Conservation (phyloP, 2,797 vertebrate species). For the Sylvia borin region DNA sequence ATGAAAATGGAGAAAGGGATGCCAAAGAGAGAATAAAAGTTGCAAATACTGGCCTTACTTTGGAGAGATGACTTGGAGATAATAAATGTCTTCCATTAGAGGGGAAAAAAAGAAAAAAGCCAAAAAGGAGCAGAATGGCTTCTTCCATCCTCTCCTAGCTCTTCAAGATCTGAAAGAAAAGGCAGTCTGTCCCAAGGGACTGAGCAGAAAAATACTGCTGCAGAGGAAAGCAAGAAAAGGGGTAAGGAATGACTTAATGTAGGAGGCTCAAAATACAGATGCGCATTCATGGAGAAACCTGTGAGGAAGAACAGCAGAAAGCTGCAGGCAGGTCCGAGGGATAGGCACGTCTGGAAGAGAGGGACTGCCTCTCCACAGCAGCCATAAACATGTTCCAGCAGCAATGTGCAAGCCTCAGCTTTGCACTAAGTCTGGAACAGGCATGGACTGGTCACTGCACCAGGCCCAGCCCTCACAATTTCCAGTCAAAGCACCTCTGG, state of each 20-base stretch:
- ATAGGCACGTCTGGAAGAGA: not conserved
- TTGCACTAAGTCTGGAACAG: not conserved
- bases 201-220: not conserved
- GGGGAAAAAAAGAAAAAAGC: not conserved
- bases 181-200: not conserved
- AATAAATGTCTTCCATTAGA: not conserved
- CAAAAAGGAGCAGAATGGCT: not conserved
- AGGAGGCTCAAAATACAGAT: not conserved
- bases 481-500: not conserved
- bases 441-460: not conserved
- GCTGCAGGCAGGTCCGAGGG: fast-evolving
- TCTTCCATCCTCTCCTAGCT: not conserved
- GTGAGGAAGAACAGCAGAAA: not conserved
- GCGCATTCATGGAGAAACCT: not conserved
- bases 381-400: not conserved
- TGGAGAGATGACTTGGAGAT: not conserved
- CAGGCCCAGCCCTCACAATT: not conserved
- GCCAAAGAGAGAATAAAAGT: not conserved
- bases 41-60: not conserved
- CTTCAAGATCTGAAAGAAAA: not conserved
- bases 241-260: not conserved
- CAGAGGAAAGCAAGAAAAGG: not conserved
- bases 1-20: not conserved
- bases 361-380: not conserved
- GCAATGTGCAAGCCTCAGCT: not conserved